Percentiles rank a stretch among this genome's conserved stretches.
Conservation (phyloP, 2,113 vertebrate genomes). For the Sphaerodactylus townsendi region DNA sequence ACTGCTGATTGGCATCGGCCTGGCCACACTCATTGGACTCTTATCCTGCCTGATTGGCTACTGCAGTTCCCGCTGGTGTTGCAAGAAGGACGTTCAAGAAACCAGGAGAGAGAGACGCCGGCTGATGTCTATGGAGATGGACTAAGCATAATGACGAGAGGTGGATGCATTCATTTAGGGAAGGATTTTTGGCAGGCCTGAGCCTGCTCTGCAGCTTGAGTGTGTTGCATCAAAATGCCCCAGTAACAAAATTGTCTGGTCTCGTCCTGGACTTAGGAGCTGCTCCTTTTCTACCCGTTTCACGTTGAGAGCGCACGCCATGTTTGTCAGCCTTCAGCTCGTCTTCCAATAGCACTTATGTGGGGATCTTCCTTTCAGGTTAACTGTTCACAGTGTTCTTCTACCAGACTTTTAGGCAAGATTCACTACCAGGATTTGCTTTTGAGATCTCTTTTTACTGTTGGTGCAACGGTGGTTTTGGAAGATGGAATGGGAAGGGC, state of each 20-base stretch:
- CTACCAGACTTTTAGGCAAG: constrained; percentile 64
- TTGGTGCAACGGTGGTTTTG: constrained; percentile 9
- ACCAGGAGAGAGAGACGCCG: constrained; percentile 81
- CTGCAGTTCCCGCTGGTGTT: constrained; percentile 89
- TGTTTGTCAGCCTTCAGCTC: constrained; percentile 61
- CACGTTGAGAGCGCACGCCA: constrained; percentile 61
- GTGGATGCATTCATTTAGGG: not conserved
- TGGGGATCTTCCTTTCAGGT: constrained; percentile 49
- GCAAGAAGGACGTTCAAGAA: constrained; percentile 85
- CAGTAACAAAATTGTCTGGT: constrained; percentile 60
- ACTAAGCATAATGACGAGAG: constrained; percentile 74
- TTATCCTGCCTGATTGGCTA: constrained; percentile 93
- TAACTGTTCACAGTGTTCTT: constrained; percentile 59
- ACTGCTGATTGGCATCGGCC: constrained; percentile 85
- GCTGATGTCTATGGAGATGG: constrained; percentile 93
- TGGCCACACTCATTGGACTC: constrained; percentile 84
- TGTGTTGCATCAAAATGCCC: constrained; percentile 56
- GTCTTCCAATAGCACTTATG: constrained; percentile 69
- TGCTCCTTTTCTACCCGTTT: constrained; percentile 57
- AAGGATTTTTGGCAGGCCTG: constrained; percentile 51
- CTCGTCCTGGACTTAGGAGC: constrained; percentile 71
- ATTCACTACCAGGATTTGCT: constrained; percentile 46
- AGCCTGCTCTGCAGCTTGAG: constrained; percentile 7
- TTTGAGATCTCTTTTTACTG: constrained; percentile 20
- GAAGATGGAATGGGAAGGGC: constrained; percentile 20